phyloP scores from a whole-genome alignment of 2,888 invertebrate species.

The Agrypnus murinus region DNA sequence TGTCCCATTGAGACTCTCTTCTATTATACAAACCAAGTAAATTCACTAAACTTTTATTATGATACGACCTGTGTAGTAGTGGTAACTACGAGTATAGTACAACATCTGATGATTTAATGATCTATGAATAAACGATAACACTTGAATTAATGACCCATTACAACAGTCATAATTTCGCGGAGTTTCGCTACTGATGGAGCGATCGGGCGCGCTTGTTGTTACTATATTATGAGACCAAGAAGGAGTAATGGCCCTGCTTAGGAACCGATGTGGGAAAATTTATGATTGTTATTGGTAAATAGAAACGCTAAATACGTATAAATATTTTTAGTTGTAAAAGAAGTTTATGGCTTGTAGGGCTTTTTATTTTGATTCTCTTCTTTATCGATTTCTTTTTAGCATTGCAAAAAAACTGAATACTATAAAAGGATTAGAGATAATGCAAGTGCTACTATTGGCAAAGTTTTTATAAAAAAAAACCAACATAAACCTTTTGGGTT shows the following conservation, averaged over 20 bases:
- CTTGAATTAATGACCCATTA: constrained; percentile 50
- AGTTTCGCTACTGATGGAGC: constrained; percentile 31
- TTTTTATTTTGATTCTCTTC: too few relatives aligned
- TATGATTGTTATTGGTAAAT: constrained; percentile 20
- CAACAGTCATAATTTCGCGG: constrained; percentile 40
- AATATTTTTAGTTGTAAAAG: too few relatives aligned
- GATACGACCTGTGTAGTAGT: background rate
- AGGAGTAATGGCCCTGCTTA: constrained; percentile 1
- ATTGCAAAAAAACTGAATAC: too few relatives aligned
- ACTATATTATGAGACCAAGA: constrained; percentile 19
- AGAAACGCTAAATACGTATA: background rate
- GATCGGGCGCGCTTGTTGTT: constrained; percentile 32
- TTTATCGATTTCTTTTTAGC: too few relatives aligned
- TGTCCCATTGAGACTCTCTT: too few relatives aligned
- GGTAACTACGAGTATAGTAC: constrained; percentile 18
- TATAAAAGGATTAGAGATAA: too few relatives aligned
- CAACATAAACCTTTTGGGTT: too few relatives aligned
- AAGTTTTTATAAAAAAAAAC: too few relatives aligned
- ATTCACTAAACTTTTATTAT: background rate
- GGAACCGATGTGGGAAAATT: constrained; percentile 12
- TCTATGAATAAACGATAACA: constrained; percentile 52
- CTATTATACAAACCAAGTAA: too few relatives aligned
- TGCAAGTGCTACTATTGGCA: too few relatives aligned
- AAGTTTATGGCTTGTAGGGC: too few relatives aligned
- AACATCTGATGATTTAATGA: constrained; percentile 48